Base-by-base conservation (phyloP, 2,797 vertebrate species). In the Micromesistius poutassou region DNA sequence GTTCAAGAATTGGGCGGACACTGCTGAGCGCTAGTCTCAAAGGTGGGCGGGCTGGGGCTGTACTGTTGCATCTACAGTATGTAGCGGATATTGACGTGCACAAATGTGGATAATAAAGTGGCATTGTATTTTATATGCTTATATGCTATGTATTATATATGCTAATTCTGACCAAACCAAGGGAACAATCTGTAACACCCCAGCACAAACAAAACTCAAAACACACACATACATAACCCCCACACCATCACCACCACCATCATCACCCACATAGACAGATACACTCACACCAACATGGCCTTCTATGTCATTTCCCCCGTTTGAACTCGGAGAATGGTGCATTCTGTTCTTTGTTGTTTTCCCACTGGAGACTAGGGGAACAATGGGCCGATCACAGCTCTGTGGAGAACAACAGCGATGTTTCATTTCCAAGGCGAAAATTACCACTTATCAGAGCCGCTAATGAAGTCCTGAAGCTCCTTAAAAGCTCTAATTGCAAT, bases 391-490 rank as follows among this genome's bases (percentile, higher is more conserved):
- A 33, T 30, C 30, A 71, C 30, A 2, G 78, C 28, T 71, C 19
- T 25, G 50, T n/a, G 46, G 78, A 75, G 77, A 83, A 50, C 73
- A 77, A 79, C 70, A 31, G 50, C 71, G 71, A 68, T 79, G 76
- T 36, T 70, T 78, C 71, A 73, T 46, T 25, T 82, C 78, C 72
- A 74, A 28, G 62, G 55, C 2, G 87, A 86, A 79, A 87, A 88
- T 87, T 42, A 83, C 77, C 62, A 79, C 85, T 87, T 80, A 83
- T 90, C 83, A 74, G 79, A 75, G 83, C 85, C 89, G 84, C 81
- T 85, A 88, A 89, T 88, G 82, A 88, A 89, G 87, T 84, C 80
- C 89, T 81, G 82, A 85, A 84, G 81, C 84, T 85, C 81, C 74
- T 88, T 85, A 83, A 79, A 85, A 85, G 78, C 71, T 77, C 76